A percentile compares a stretch with the other conserved stretches of the same genome.
Conservation (phyloP, 35 echinoderm and acorn worm species). For the Apostichopus californicus region DNA sequence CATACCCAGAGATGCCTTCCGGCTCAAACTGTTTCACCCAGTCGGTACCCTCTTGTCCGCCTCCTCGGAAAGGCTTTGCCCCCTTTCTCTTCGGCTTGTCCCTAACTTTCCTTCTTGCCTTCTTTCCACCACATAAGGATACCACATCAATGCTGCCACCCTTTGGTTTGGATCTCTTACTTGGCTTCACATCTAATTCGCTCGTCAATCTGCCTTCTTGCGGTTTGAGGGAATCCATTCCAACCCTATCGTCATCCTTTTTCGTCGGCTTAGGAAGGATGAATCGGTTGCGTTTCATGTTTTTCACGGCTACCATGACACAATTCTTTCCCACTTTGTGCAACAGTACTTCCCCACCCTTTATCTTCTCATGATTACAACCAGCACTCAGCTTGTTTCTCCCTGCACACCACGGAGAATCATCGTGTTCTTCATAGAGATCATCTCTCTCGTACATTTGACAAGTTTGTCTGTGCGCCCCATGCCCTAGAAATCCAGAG, state of each 20-base stretch:
- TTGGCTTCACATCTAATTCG: neutral
- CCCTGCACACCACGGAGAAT: neutral
- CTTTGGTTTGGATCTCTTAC: neutral
- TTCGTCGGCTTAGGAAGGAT: conserved; percentile 4
- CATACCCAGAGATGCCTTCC: too few species aligned
- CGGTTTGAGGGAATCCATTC: neutral
- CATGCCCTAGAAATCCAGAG: too few species aligned
- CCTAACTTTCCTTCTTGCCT: neutral
- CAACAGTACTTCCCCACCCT: neutral
- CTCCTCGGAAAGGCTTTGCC: too few species aligned
- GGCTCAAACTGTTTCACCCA: too few species aligned
- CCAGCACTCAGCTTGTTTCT: neutral
- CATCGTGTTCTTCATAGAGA: neutral
- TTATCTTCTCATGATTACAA: neutral
- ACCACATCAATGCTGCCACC: neutral
- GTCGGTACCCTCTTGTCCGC: too few species aligned
- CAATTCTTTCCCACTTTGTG: conserved; percentile 35
- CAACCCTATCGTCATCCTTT: neutral
- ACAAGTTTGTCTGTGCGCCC: too few species aligned
- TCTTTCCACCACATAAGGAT: conserved; percentile 5
- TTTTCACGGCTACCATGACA: conserved; percentile 36
- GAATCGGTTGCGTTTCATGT: conserved; percentile 24
- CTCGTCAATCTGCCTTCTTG: neutral
- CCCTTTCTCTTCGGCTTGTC: too few species aligned
- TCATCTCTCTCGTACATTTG: neutral